Evolutionary conservation across 2,797 vertebrate genomes (phyloP).

Genomic region (Fundulus diaphanus): DNA sequence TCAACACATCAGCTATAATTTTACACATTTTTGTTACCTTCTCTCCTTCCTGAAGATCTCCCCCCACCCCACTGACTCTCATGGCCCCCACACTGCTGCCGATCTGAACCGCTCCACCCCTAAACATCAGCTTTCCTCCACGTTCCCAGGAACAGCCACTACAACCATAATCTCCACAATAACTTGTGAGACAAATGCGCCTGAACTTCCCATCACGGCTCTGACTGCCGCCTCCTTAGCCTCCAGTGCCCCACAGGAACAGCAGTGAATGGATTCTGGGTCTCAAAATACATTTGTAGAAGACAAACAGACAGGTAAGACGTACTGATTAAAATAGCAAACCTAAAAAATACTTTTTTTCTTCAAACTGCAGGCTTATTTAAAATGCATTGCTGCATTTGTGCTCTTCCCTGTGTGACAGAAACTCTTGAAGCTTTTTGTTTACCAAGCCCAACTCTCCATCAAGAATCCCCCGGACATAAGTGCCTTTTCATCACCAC

Average conservation of each 20-base stretch:
- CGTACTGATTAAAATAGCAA: neutral
- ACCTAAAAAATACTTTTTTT: neutral
- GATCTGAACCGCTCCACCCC: conserved; percentile 56
- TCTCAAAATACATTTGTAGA: neutral
- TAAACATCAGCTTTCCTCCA: conserved; percentile 10
- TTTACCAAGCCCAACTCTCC: conserved; percentile 10
- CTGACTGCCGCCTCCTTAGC: conserved; percentile 27
- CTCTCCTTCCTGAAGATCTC: conserved; percentile 55
- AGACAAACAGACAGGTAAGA: neutral
- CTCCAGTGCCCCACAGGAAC: conserved; percentile 8
- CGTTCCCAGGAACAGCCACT: conserved; percentile 13
- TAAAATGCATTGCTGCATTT: conserved; percentile 18
- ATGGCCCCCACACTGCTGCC: conserved; percentile 42
- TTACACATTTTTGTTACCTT: neutral
- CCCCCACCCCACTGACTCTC: conserved; percentile 51
- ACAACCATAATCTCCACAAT: neutral
- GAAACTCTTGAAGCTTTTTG: conserved; percentile 21
- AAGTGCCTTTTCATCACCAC: conserved; percentile 55
- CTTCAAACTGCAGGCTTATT: neutral
- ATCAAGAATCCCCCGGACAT: conserved; percentile 18
- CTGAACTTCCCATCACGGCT: conserved; percentile 42
- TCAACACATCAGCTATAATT: neutral
- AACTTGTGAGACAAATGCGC: neutral
- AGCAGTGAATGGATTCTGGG: neutral
- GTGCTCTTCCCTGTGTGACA: neutral